These are phyloP conservation scores for Melanophora roralis DNA, from an alignment of 2,888 invertebrate species.

Conservation along the genomic window DNA sequence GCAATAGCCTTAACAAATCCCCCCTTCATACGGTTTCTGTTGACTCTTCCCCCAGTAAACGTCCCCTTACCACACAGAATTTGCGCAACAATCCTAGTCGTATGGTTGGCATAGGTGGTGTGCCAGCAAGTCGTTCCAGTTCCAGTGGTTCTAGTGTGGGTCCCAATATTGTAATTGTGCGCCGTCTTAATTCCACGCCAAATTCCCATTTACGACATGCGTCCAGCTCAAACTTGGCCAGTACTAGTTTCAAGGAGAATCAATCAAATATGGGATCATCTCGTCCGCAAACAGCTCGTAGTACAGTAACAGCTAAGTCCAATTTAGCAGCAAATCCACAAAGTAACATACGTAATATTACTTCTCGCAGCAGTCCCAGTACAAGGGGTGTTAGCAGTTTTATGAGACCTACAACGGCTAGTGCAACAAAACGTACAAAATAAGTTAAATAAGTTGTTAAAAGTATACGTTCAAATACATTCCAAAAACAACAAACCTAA, in stretches of 20 bases:
- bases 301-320: constrained; percentile 71
- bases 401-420: constrained; percentile 92
- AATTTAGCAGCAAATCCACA: constrained; percentile 68
- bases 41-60: constrained; percentile 75
- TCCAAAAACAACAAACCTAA: constrained; percentile 27
- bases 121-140: constrained; percentile 80
- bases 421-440: constrained; percentile 82
- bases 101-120: constrained; percentile 74
- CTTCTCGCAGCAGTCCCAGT: constrained; percentile 63
- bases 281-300: constrained; percentile 68
- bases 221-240: constrained; percentile 68
- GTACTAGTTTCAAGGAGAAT: constrained; percentile 78
- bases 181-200: constrained; percentile 59
- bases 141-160: constrained; percentile 81
- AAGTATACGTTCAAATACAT: constrained; percentile 42
- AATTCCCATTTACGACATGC: constrained; percentile 80
- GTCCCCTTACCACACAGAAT: constrained; percentile 79
- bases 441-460: constrained; percentile 20
- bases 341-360: constrained; percentile 17
- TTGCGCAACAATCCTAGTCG: constrained; percentile 35
- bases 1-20: constrained; percentile 58
- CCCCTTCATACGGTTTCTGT: constrained; percentile 76
- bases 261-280: constrained; percentile 56
- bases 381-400: constrained; percentile 80
- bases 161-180: constrained; percentile 74